phyloP scores from a whole-genome alignment of 2,113 vertebrate species.

The Pteropus alecto region DNA sequence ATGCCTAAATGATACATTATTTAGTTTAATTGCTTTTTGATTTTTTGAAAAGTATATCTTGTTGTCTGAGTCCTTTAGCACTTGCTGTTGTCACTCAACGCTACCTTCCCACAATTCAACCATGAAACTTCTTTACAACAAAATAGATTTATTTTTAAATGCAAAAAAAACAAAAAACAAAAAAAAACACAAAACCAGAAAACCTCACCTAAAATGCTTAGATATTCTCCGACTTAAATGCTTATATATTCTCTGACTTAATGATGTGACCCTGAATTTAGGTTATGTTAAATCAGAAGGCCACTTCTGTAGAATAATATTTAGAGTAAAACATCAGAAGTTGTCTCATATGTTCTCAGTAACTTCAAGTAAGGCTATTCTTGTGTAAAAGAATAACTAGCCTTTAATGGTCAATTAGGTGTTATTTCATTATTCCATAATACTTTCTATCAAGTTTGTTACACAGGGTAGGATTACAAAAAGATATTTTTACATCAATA shows the following conservation, averaged over 20 bases:
- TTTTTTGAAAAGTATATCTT: not conserved
- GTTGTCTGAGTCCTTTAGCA: not conserved
- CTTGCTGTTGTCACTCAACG: not conserved
- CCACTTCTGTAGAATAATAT: not conserved
- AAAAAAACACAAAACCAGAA: not conserved
- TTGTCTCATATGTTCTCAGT: not conserved
- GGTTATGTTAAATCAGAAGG: not conserved
- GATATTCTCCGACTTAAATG: not conserved
- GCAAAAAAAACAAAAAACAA: not conserved
- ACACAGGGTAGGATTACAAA: not conserved
- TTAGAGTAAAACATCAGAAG: not conserved
- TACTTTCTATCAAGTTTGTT: not conserved
- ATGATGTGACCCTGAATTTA: not conserved
- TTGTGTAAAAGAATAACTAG: not conserved
- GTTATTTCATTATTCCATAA: not conserved
- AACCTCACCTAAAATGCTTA: not conserved
- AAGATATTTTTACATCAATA: not conserved
- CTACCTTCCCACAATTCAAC: not conserved
- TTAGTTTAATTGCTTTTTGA: not conserved
- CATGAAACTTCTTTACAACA: not conserved
- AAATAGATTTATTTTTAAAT: slow-evolving; percentile 2
- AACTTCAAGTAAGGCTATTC: not conserved
- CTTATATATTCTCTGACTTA: not conserved
- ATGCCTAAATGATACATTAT: not conserved
- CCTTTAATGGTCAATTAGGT: not conserved